Conservation (phyloP, 2,113 vertebrate genomes). For the zebrafish (Danio rerio) region GRCz12tu NC_133189.1:50913001-50913500, state of each 20-base stretch:
- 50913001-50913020: background rate
- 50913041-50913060: conserved; percentile 69
- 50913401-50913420: conserved; percentile 79
- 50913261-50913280: background rate
- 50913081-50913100: conserved; percentile 63
- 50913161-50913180: conserved; percentile 47
- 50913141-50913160: conserved; percentile 60
- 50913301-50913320: background rate
- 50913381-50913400: conserved; percentile 28
- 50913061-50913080: conserved; percentile 64
- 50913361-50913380: conserved; percentile 16
- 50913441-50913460: conserved; percentile 70
- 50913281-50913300: conserved; percentile 2
- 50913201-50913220: background rate
- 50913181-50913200: background rate
- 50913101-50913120: conserved; percentile 56
- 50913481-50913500: background rate
- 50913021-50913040: conserved; percentile 29
- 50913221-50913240: background rate
- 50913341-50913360: background rate
- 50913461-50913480: background rate
- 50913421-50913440: conserved; percentile 66
- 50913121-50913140: conserved; percentile 29
- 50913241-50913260: background rate
- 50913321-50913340: background rate